Evolutionary conservation across 2,888 invertebrate genomes (phyloP), one percentile per base, ranked within the genome.

Genomic region (Euproctis similis): DNA sequence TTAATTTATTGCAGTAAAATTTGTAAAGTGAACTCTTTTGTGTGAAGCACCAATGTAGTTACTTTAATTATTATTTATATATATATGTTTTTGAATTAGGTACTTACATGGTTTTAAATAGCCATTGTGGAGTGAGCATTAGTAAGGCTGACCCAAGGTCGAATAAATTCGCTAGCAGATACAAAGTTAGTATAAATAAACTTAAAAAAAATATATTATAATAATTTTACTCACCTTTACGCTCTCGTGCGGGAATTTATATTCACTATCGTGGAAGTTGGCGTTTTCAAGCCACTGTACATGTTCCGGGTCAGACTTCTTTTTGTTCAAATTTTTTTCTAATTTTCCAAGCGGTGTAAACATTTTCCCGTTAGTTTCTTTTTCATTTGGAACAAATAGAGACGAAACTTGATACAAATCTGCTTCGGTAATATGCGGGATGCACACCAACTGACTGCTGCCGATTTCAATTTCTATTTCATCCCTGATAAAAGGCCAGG

Each of bases 381-480:
- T 78, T 19, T 76, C 81, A 60, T 82, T 84, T 33, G 65, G 77
- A 16, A 84, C 73, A 48, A 85, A 84, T n/a, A 85, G 59, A 36
- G 85, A 85, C 28, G 85, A 75, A 18, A 72, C 65, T 55, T 76
- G 76, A 49, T 85, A 86, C 29, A 85, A 65, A 42, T 77, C 76
- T 1, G 85, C 82, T 53, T 86, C 85, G 4, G 85, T 85, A 40
- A 86, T 81, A 51, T 82, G 80, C 36, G 85, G 85, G 36, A 86
- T 85, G 58, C 85, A 86, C 31, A 85, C 74, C 26, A 82, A 62
- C 53, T 82, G 75, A 38, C 69, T 78, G 44, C 75, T 76, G n/a
- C 85, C 85, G 35, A 85, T 84, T 67, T 85, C 85, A 24, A 63
- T 76, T 53, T 85, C 85, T 26, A 86, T 84, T 71, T 86, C 85